A percentile compares a stretch with the other conserved stretches of the same genome.
phyloP scores from a whole-genome alignment of 1,140 invertebrate genomes.

The Drosophila kohkoa region DNA sequence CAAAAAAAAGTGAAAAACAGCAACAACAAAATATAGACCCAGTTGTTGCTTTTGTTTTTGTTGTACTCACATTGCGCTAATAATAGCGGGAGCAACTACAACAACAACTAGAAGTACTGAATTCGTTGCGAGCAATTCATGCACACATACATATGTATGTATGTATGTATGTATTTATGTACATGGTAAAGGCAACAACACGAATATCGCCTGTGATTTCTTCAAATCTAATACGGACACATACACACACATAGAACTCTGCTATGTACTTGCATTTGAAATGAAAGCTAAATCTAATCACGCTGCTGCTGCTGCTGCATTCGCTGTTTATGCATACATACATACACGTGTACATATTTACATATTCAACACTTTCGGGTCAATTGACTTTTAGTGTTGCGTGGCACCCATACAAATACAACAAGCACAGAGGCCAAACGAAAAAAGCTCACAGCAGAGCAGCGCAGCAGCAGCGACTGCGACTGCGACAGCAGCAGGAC shows the following conservation, averaged over 20 bases:
- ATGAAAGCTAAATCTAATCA: constrained; percentile 30
- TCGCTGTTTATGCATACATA: constrained; percentile 15
- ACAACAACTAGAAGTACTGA: constrained; percentile 67
- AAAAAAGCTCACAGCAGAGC: constrained; percentile 71
- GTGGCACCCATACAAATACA: constrained; percentile 53
- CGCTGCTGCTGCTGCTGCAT: constrained; percentile 12
- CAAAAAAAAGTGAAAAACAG: background rate
- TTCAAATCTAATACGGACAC: constrained; percentile 3
- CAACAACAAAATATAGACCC: constrained; percentile 19
- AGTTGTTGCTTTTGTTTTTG: constrained; percentile 50
- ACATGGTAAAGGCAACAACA: constrained; percentile 21
- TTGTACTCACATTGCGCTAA: constrained; percentile 72
- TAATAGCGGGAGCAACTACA: constrained; percentile 68
- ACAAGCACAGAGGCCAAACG: constrained; percentile 38
- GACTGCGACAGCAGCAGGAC: constrained; percentile 42
- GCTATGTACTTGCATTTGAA: constrained; percentile 13
- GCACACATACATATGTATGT: constrained; percentile 24
- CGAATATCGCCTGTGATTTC: constrained; percentile 20
- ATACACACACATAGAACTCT: background rate
- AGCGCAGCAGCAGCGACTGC: constrained; percentile 21
- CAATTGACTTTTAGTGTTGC: constrained; percentile 80
- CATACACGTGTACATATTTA: constrained; percentile 13
- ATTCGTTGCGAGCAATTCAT: constrained; percentile 37
- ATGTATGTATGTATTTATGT: constrained; percentile 1
- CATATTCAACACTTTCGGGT: constrained; percentile 67